Evolutionary conservation across 2,888 invertebrate genomes (phyloP), one percentile per base, ranked within the genome.

Genomic region (Chrysolina oricalcia): DNA sequence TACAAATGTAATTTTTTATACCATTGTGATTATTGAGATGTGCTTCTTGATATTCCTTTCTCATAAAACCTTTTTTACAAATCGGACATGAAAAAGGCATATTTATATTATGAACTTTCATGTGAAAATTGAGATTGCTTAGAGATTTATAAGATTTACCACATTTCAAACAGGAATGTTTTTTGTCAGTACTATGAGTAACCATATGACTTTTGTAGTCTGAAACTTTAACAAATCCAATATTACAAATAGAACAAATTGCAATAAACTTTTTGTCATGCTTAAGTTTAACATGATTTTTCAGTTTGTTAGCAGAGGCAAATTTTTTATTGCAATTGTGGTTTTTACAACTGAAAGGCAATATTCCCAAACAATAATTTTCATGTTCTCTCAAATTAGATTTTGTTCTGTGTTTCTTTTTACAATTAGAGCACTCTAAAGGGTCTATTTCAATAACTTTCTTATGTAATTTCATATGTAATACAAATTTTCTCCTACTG

Each of bases 81-180:
- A 87, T 82, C 0, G 79, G 62, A 74, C 89, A 89, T 21, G 80
- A 82, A 74, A 84, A 87, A 1, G 88, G 88, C 69, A 88, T 76
- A 21, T 80, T 84, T 41, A 83, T 81, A 23, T 81, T 80, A 75
- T 89, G 89, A 40, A 85, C 82, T 82, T 88, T 89, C 80, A 86
- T 83, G 74, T 89, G 89, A 76, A 88, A 88, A 81, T 88, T 89
- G 63, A 89, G 83, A 80, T 89, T 89, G 72, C 88, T 87, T 63
- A 86, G 56, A 0, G 88, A 88, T 81, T 89, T 89, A 75, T 89
- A 89, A 13, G 82, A 80, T 80, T 87, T 89, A 15, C 85, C 82
- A 72, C 89, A 89, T 75, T 86, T 83, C 3, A 75, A 74, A 79
- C 89, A 89, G 15, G 83, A 72, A 72, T 85, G 88, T 77, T 87